Evolutionary conservation across 2,113 vertebrate species (phyloP).

Genomic region (Taurulus bubalis): DNA sequence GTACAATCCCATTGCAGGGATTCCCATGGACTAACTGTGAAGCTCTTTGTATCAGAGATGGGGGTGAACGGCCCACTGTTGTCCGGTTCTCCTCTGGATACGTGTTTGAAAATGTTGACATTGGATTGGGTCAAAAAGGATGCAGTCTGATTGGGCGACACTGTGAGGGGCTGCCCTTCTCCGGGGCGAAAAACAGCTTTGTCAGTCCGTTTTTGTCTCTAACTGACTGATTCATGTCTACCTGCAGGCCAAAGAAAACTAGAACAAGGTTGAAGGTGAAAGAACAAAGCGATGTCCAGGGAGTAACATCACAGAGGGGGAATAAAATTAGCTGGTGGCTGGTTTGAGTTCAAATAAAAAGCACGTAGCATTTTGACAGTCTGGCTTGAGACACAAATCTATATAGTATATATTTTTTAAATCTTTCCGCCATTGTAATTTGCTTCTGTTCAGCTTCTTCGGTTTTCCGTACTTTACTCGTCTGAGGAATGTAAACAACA

Average conservation of each 20-base stretch:
- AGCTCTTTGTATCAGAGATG: slow-evolving; percentile 26
- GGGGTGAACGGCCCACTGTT: background rate
- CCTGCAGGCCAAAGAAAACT: slow-evolving; percentile 43
- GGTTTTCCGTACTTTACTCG: background rate
- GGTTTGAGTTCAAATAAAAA: background rate
- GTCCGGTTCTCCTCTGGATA: slow-evolving; percentile 42
- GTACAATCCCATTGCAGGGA: slow-evolving; percentile 57
- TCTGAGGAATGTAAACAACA: background rate
- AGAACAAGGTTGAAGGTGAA: slow-evolving; percentile 46
- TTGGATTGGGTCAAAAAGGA: slow-evolving; percentile 48
- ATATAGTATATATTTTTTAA: background rate
- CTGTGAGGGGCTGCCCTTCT: slow-evolving; percentile 1
- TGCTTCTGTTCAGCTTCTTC: slow-evolving; percentile 4
- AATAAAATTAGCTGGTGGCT: background rate
- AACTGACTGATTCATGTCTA: slow-evolving; percentile 53
- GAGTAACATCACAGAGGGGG: slow-evolving; percentile 7
- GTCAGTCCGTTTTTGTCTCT: slow-evolving; percentile 53
- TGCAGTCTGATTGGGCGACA: slow-evolving; percentile 36
- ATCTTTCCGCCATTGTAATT: background rate
- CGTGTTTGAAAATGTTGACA: slow-evolving; percentile 38
- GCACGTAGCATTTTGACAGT: slow-evolving; percentile 10
- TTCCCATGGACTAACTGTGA: slow-evolving; percentile 34
- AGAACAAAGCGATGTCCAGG: slow-evolving; percentile 5
- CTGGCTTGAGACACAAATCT: slow-evolving; percentile 1
- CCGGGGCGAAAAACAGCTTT: background rate